Conservation (phyloP, 30 jellyfish, hydroid and myxozoan genomes). For the Turritopsis rubra region DNA sequence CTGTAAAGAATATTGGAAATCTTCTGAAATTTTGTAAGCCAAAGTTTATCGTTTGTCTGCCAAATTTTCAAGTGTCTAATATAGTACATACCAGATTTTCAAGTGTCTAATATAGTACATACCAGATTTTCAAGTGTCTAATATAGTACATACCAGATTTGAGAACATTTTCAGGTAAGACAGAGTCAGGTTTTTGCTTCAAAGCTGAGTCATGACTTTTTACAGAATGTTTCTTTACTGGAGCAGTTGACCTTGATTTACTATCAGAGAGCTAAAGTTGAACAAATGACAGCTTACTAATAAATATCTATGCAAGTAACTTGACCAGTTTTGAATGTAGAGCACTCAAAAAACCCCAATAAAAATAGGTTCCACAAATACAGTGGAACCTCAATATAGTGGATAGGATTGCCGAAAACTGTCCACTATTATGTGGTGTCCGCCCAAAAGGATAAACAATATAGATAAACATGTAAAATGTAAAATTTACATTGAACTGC, state of each 20-base stretch:
- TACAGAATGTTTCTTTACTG: background rate
- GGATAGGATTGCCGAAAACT: no score
- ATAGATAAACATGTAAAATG: background rate
- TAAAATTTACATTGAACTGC: background rate
- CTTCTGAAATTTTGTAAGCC: no score
- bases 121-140: background rate
- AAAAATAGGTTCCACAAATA: no score
- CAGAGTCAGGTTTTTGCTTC: background rate
- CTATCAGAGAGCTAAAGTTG: background rate
- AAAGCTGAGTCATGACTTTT: background rate
- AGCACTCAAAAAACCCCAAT: no score
- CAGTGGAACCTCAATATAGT: no score
- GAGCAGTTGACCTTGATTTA: background rate
- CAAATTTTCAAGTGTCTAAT: no score
- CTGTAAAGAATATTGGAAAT: no score
- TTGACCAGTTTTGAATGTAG: no score
- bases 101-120: background rate
- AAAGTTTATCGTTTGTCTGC: no score
- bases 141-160: background rate
- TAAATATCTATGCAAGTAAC: no score
- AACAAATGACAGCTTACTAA: background rate
- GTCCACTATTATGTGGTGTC: no score
- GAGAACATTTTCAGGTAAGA: background rate
- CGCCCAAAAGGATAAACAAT: no score
- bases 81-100: background rate